Conservation (phyloP, 2,797 vertebrate genomes). For the Aratinga solstitialis region DNA sequence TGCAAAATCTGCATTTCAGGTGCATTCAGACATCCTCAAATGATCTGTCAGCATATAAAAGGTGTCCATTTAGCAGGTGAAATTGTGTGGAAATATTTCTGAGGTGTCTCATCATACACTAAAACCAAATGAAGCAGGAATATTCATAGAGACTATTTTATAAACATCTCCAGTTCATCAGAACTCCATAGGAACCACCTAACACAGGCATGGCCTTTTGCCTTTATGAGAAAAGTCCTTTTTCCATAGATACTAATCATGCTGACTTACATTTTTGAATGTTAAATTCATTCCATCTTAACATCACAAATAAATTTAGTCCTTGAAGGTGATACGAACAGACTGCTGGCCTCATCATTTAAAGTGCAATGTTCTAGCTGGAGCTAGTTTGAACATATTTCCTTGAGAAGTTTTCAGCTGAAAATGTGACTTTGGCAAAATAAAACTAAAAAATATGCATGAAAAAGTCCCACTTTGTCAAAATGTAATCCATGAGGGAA, state of each 20-base stretch:
- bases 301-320: neutral
- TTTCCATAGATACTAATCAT: neutral
- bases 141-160: neutral
- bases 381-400: neutral
- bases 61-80: neutral
- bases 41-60: neutral
- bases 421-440: conserved; percentile 21
- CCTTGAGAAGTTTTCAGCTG: neutral
- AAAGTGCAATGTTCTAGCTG: neutral
- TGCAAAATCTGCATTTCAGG: neutral
- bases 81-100: neutral
- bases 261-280: neutral
- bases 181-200: neutral
- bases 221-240: neutral
- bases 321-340: conserved; percentile 28
- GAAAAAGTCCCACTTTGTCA: conserved; percentile 26
- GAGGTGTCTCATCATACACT: neutral
- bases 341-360: neutral
- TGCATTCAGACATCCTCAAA: neutral
- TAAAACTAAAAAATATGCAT: conserved; percentile 21
- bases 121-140: neutral
- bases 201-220: neutral
- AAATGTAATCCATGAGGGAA: conserved; percentile 16
- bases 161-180: neutral
- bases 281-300: neutral